phyloP scores from a whole-genome alignment of 2,888 invertebrate genomes.

The Caenorhabditis sp. region DNA sequence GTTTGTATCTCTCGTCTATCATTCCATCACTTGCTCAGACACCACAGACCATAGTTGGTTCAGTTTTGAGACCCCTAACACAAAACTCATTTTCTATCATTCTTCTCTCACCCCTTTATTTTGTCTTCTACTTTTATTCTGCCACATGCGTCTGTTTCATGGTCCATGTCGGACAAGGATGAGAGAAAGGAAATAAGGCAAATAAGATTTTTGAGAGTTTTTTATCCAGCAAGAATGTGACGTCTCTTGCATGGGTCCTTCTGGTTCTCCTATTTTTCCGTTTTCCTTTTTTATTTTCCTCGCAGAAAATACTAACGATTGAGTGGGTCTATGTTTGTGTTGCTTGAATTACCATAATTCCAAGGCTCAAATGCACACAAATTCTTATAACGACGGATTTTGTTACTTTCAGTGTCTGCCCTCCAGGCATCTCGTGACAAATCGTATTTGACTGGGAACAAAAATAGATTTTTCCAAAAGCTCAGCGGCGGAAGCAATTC shows the following conservation, averaged over 20 bases:
- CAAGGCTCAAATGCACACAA: slow-evolving; percentile 20
- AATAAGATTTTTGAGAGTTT: slow-evolving; percentile 60
- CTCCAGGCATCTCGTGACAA: not conserved
- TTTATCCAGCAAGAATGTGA: slow-evolving; percentile 49
- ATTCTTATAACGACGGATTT: slow-evolving; percentile 30
- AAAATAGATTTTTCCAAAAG: not conserved
- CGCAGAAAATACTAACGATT: not conserved
- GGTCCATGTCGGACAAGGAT: slow-evolving; percentile 47
- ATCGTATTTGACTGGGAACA: not conserved
- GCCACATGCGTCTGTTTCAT: slow-evolving; percentile 58
- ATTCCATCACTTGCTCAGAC: slow-evolving; percentile 39
- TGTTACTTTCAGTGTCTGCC: slow-evolving; percentile 5
- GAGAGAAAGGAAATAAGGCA: slow-evolving; percentile 29
- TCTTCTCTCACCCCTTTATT: slow-evolving; percentile 13
- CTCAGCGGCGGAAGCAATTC: not conserved
- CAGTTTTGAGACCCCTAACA: slow-evolving; percentile 30
- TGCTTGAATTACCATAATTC: slow-evolving; percentile 51
- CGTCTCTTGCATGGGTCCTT: slow-evolving; percentile 13
- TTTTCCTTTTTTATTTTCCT: slow-evolving; percentile 8
- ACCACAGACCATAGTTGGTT: slow-evolving; percentile 42
- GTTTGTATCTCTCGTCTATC: slow-evolving; percentile 11
- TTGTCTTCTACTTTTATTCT: no score
- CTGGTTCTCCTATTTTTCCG: not conserved
- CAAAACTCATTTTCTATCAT: slow-evolving; percentile 42
- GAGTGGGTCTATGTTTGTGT: slow-evolving; percentile 6